Conservation (phyloP, 1,140 invertebrate genomes). For the Rhynchophorus ferrugineus region DNA sequence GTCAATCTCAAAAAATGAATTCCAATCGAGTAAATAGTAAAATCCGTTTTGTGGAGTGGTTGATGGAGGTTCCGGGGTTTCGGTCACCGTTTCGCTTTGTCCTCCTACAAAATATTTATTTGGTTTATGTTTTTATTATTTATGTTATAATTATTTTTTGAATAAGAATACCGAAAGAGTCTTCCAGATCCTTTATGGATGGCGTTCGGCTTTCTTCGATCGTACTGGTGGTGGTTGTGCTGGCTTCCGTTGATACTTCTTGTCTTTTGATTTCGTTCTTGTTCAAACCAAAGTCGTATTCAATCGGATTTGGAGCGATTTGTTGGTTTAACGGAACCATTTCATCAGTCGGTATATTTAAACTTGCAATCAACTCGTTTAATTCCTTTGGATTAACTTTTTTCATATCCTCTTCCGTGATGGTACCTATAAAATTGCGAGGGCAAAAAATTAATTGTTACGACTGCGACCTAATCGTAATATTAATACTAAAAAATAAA, state of each 20-base stretch:
- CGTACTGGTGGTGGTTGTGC: constrained; percentile 35
- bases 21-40: constrained; percentile 78
- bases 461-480: too few relatives aligned
- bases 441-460: too few relatives aligned
- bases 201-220: constrained; percentile 37
- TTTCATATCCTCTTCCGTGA: constrained; percentile 36
- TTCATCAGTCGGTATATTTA: constrained; percentile 23
- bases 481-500: too few relatives aligned
- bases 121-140: not conserved
- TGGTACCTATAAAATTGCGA: constrained; percentile 30
- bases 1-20: constrained; percentile 74
- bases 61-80: constrained; percentile 46
- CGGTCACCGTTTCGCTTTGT: constrained; percentile 4
- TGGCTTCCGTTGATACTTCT: constrained; percentile 24
- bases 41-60: constrained; percentile 68
- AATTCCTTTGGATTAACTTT: constrained; percentile 32
- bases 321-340: constrained; percentile 32
- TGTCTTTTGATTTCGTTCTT: constrained; percentile 39
- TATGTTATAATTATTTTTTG: not conserved
- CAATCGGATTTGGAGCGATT: constrained; percentile 31
- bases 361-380: constrained; percentile 31
- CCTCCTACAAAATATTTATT: constrained; percentile 10
- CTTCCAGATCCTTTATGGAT: constrained; percentile 59
- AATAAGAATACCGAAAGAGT: constrained; percentile 62
- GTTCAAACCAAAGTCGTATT: constrained; percentile 22